Conservation (phyloP, 2,797 vertebrate species). For the Echiichthys vipera region DNA sequence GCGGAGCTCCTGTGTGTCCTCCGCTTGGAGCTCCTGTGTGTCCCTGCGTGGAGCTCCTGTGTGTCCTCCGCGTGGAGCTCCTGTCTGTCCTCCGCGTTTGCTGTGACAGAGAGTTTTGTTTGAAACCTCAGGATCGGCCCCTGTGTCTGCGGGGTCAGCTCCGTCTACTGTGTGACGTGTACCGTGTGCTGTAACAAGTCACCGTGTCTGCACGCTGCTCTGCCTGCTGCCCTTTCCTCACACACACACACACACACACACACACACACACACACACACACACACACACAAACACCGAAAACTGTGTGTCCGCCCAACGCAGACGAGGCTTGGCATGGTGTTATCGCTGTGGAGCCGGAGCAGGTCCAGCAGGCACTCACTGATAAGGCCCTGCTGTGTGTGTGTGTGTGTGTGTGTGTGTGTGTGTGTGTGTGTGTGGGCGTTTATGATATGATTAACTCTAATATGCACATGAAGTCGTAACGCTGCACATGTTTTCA, state of each 20-base stretch:
- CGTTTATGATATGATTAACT: constrained; percentile 33
- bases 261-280: constrained; percentile 39
- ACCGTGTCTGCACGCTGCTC: constrained; percentile 53
- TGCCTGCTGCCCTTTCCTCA: constrained; percentile 21
- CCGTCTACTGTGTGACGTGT: no score
- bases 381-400: constrained; percentile 68
- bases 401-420: neutral
- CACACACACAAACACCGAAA: constrained; percentile 21
- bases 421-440: constrained; percentile 1
- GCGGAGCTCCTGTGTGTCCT: no score
- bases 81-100: no score
- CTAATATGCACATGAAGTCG: constrained; percentile 7
- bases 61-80: no score
- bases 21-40: no score
- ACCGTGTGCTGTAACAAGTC: no score
- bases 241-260: constrained; percentile 36
- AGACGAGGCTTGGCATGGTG: constrained; percentile 31
- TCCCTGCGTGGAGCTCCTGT: no score
- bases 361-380: constrained; percentile 51
- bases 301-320: constrained; percentile 52
- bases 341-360: constrained; percentile 65
- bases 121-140: no score
- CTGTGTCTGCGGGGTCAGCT: no score
- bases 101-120: no score
- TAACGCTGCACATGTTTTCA: neutral